Base-by-base conservation (phyloP, 2,797 vertebrate genomes). In the Eurystomus glaucurus region DNA sequence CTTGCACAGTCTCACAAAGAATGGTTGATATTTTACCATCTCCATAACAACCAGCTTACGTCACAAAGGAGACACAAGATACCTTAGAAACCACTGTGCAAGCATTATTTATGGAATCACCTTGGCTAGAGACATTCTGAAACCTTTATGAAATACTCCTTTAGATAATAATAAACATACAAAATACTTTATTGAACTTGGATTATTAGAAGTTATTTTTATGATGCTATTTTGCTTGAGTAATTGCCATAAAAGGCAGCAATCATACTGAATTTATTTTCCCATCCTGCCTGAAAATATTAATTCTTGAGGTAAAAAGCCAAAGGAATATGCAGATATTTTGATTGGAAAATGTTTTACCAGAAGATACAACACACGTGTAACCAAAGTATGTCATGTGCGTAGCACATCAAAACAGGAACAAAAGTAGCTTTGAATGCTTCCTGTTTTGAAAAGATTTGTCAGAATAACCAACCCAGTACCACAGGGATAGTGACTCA, bases 21-120 rank as follows among this genome's bases (percentile, higher is more conserved):
- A 88, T 88, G 76, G 50, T 93, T 97, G 96, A 88, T 93, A 90
- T 95, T 96, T 93, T 94, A 91, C 25, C 39, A 97, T 98, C 98
- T 96, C 98, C 97, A 98, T 98, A 97, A 95, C 97, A 98, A 98
- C 98, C 90, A 90, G 82, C 92, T 97, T 94, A 96, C 71, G 92
- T 97, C 95, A 98, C 65, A 93, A 94, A 96, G 93, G 93, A 97
- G 96, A 96, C 95, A 97, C 55, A 33, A 23, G 88, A 71, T 89
- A 90, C 92, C 88, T 97, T 97, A 97, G 95, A 96, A 98, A 68
- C 94, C 81, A 95, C 91, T 79, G 62, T 97, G 95, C 78, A 91
- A 94, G 88, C 78, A 61, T 97, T 98, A 98, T 98, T 98, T 98
- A 95, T 97, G 96, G 94, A 78, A 77, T 96, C 96, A 96, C 92